These are phyloP conservation scores for Sclerodermus sp. DNA, from an alignment of 2,888 invertebrate genomes.

Conservation along the genomic window DNA sequence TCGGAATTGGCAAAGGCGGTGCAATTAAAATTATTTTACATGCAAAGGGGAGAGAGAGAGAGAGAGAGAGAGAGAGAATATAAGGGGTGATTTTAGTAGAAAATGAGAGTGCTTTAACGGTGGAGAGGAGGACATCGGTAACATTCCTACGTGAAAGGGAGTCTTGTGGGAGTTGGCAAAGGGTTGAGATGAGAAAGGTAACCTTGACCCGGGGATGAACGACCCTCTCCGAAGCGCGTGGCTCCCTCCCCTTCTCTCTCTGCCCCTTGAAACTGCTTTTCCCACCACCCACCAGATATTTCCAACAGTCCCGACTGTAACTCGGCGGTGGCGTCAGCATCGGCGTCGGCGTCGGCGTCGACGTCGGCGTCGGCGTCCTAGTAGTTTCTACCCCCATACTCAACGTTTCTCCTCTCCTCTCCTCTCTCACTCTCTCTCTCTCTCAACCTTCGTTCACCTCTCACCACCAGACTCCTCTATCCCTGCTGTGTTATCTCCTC, in stretches of 20 bases:
- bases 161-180: slow-evolving; percentile 18
- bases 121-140: no score
- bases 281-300: no score
- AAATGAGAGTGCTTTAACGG: no score
- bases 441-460: slow-evolving; percentile 12
- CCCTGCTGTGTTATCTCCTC: no score
- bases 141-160: no score
- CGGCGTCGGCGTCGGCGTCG: neutral
- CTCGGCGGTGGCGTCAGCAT: no score
- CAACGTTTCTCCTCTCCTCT: slow-evolving; percentile 12
- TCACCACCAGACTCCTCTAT: no score
- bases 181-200: slow-evolving; percentile 38
- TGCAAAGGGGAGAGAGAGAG: neutral
- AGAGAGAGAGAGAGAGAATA: slow-evolving; percentile 12
- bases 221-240: slow-evolving; percentile 49
- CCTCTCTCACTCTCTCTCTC: slow-evolving; percentile 5
- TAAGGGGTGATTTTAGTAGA: slow-evolving; percentile 32
- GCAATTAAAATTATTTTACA: no score
- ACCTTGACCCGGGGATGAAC: slow-evolving; percentile 58
- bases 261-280: neutral
- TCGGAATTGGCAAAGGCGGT: no score
- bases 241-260: slow-evolving; percentile 16
- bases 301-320: no score
- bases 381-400: neutral
- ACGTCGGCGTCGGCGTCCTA: slow-evolving; percentile 1